These are phyloP conservation scores for Rousettus madagascariensis DNA, from an alignment of 2,797 vertebrate genomes.

Conservation along the genomic window DNA sequence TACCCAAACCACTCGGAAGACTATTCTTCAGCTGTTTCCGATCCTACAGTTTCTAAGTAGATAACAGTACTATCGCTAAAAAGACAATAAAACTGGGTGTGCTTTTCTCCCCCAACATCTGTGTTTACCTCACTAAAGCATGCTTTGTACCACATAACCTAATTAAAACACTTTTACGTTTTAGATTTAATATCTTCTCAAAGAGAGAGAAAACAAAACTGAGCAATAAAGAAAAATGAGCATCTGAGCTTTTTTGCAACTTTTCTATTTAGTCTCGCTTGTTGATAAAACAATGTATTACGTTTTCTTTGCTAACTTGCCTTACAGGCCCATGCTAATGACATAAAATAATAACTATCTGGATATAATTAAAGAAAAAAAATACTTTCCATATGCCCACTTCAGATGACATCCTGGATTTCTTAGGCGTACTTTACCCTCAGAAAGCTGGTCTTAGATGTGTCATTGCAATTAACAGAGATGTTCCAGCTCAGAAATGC, in stretches of 20 bases:
- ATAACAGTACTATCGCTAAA: slow-evolving; percentile 27
- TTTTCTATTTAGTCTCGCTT: neutral
- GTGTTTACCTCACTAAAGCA: neutral
- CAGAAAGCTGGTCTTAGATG: neutral
- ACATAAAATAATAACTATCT: neutral
- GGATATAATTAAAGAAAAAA: neutral
- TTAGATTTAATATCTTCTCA: slow-evolving; percentile 24
- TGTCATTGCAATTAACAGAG: slow-evolving; percentile 15
- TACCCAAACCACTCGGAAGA: neutral
- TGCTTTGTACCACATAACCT: neutral
- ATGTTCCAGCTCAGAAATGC: neutral
- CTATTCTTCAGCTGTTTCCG: neutral
- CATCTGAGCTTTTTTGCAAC: slow-evolving; percentile 25
- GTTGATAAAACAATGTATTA: slow-evolving; percentile 1
- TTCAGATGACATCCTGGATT: neutral
- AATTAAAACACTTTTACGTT: slow-evolving; percentile 44
- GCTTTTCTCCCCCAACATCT: neutral
- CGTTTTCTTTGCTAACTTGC: neutral
- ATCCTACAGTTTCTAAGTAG: neutral
- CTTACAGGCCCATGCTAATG: neutral
- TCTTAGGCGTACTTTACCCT: neutral
- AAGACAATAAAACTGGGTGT: neutral
- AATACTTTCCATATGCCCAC: neutral
- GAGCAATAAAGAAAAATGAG: slow-evolving; percentile 28
- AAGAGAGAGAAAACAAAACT: slow-evolving; percentile 34